Conservation (phyloP, 2,113 vertebrate genomes). For the Thunnus maccoyii region DNA sequence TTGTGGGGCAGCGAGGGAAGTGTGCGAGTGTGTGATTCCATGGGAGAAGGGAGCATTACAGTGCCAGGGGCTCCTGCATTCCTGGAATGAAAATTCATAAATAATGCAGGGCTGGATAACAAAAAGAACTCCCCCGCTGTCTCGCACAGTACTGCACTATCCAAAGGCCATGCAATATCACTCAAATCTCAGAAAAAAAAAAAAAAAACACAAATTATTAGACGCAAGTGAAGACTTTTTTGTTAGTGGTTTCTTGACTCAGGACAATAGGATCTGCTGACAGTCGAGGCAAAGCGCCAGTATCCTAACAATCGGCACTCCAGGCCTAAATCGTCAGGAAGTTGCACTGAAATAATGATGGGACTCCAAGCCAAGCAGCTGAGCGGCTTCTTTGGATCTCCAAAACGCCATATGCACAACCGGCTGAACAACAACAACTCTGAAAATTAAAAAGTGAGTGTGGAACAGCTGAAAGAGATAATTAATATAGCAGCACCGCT, state of each 20-base stretch:
- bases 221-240: conserved; percentile 48
- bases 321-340: conserved; percentile 55
- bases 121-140: conserved; percentile 82
- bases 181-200: conserved; percentile 77
- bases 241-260: conserved; percentile 44
- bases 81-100: conserved; percentile 86
- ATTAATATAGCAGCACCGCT: conserved; percentile 48
- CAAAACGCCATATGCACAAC: conserved; percentile 56
- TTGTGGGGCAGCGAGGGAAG: conserved; percentile 55
- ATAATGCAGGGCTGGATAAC: conserved; percentile 85
- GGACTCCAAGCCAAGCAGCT: conserved; percentile 50
- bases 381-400: conserved; percentile 56
- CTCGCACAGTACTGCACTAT: conserved; percentile 69
- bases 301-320: conserved; percentile 52
- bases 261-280: conserved; percentile 57
- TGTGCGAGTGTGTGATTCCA: conserved; percentile 62
- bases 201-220: conserved; percentile 73
- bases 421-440: conserved; percentile 48
- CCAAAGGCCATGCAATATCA: conserved; percentile 78
- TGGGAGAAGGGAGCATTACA: conserved; percentile 72
- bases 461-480: conserved; percentile 62
- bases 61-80: conserved; percentile 82
- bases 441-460: conserved; percentile 50
- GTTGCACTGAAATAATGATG: conserved; percentile 70
- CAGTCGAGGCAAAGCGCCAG: conserved; percentile 58